These are phyloP conservation scores for Furnarius figulus DNA, from an alignment of 2,113 vertebrate species.

Conservation along the genomic window DNA sequence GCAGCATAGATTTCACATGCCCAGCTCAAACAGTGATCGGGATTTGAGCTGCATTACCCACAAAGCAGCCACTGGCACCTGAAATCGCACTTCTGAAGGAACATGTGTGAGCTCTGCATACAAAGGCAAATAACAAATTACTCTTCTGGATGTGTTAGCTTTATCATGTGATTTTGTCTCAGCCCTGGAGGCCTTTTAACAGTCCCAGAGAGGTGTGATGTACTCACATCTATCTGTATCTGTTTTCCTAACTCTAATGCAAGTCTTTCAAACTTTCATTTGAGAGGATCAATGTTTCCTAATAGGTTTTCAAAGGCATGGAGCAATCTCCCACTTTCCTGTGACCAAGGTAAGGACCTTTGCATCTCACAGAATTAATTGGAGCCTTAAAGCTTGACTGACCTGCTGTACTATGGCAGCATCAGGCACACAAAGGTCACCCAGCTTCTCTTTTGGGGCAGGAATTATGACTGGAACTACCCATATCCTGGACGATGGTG, in stretches of 20 bases:
- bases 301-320: conserved; percentile 27
- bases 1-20: background rate
- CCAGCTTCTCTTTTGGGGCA: background rate
- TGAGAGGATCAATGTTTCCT: background rate
- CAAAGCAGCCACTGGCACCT: background rate
- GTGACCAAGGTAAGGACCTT: background rate
- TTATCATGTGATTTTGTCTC: background rate
- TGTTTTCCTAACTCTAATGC: background rate
- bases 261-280: conserved; percentile 32
- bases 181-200: background rate
- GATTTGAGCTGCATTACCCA: background rate
- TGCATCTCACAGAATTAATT: background rate
- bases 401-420: background rate
- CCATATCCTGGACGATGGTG: background rate
- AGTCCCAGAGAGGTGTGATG: background rate
- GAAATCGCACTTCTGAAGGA: conserved; percentile 20
- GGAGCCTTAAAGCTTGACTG: background rate
- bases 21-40: background rate
- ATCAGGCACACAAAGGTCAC: background rate
- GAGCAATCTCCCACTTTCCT: background rate
- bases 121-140: conserved; percentile 22
- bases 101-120: conserved; percentile 3
- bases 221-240: background rate
- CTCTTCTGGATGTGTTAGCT: background rate
- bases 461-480: background rate